These are phyloP conservation scores for Acrossocheilus wenchowensis DNA, from an alignment of 2,797 vertebrate species.

Conservation along the genomic window DNA sequence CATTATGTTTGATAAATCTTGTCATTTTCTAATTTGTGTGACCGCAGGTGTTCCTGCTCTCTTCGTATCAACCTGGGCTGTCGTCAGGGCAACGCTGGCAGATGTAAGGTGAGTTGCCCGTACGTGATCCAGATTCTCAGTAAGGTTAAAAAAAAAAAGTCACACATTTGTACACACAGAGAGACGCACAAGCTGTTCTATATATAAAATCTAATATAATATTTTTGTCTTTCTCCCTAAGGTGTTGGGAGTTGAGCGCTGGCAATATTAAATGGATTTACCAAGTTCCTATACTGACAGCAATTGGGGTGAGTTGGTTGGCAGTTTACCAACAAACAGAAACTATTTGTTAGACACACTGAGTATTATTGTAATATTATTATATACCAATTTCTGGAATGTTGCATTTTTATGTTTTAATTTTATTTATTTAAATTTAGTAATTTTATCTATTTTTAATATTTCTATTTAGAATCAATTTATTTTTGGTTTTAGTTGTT, in stretches of 20 bases:
- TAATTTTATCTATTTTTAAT: too few species aligned
- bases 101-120: constrained; percentile 80
- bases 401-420: too few species aligned
- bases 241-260: constrained; percentile 94
- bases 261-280: constrained; percentile 90
- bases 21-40: constrained; percentile 49
- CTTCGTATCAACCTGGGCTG: constrained; percentile 86
- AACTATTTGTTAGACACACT: not conserved
- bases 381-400: not conserved
- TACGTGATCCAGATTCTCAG: not conserved
- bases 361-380: not conserved
- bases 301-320: constrained; percentile 83
- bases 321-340: not conserved
- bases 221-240: constrained; percentile 56
- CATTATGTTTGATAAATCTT: constrained; percentile 27
- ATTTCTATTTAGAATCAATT: too few species aligned
- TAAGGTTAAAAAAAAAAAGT: not conserved
- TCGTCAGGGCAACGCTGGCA: constrained; percentile 81
- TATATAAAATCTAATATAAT: not conserved
- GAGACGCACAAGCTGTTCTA: not conserved
- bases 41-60: constrained; percentile 85
- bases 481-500: too few species aligned
- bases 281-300: constrained; percentile 86
- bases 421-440: too few species aligned
- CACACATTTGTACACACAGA: not conserved